Percentiles rank a stretch among this genome's conserved stretches.
Conservation (phyloP, 2,113 vertebrate species). For the Mesoclemmys tuberculata region DNA sequence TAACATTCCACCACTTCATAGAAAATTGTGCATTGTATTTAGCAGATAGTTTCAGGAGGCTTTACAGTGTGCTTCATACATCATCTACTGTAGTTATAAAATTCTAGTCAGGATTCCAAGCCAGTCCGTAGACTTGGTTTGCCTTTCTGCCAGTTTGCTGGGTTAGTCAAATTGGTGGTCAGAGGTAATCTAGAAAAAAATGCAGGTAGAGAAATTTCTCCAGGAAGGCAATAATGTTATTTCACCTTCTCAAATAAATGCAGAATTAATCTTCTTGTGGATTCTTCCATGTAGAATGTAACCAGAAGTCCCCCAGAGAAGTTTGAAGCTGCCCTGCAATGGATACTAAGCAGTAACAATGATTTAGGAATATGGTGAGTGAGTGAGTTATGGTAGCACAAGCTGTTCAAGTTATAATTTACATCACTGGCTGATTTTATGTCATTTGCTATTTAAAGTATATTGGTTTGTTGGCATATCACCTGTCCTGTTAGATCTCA, state of each 20-base stretch:
- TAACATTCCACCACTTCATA: constrained; percentile 23
- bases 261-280: constrained; percentile 38
- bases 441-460: neutral
- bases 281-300: constrained; percentile 72
- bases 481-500: neutral
- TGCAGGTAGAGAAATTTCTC: neutral
- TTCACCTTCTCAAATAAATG: constrained; percentile 7
- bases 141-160: neutral
- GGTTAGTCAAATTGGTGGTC: neutral
- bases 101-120: neutral
- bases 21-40: constrained; percentile 56
- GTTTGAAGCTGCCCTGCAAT: constrained; percentile 79
- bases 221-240: neutral
- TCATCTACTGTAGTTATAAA: constrained; percentile 8
- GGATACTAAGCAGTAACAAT: constrained; percentile 82
- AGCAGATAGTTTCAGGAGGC: constrained; percentile 44
- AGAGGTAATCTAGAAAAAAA: neutral
- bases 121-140: constrained; percentile 16
- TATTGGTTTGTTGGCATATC: neutral
- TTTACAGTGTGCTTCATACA: constrained; percentile 22
- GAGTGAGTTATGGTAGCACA: neutral
- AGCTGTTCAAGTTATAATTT: neutral
- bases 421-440: neutral
- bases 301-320: constrained; percentile 71
- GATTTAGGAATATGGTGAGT: constrained; percentile 81